These are phyloP conservation scores for Cirrhinus molitorella DNA, from an alignment of 2,797 vertebrate species.

Conservation along the genomic window DNA sequence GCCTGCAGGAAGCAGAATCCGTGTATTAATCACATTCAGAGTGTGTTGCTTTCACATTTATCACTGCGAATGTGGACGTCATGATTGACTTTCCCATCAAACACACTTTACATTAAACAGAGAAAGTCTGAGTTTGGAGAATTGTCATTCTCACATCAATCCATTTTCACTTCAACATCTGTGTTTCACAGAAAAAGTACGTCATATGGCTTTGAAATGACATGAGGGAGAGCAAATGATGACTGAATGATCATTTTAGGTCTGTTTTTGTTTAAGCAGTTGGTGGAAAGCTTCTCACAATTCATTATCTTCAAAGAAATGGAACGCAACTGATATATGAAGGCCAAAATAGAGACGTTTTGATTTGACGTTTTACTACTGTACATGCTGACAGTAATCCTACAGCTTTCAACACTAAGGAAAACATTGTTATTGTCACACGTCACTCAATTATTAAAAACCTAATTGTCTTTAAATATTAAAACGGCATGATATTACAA, in stretches of 20 bases:
- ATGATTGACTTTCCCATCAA: slow-evolving; percentile 13
- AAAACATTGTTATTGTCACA: background rate
- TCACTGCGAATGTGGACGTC: background rate
- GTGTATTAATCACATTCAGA: slow-evolving; percentile 62
- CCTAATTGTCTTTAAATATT: background rate
- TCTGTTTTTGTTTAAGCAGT: background rate
- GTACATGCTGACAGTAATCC: background rate
- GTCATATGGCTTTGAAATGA: too few species aligned
- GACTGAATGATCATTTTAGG: background rate
- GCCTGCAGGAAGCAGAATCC: slow-evolving; percentile 21
- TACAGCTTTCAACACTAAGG: background rate
- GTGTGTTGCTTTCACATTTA: background rate
- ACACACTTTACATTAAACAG: background rate
- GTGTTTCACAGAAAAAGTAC: background rate
- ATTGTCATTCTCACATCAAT: background rate
- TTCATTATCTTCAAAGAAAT: background rate
- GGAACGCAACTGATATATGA: background rate
- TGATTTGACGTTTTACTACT: background rate
- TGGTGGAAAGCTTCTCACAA: background rate
- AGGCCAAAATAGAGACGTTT: background rate
- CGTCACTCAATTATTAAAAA: background rate
- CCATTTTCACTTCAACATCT: background rate
- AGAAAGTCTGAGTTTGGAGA: background rate
- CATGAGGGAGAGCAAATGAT: background rate
- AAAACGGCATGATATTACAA: background rate